Base-by-base conservation (phyloP, 2,113 vertebrate species). In the Morphnarchus princeps region DNA sequence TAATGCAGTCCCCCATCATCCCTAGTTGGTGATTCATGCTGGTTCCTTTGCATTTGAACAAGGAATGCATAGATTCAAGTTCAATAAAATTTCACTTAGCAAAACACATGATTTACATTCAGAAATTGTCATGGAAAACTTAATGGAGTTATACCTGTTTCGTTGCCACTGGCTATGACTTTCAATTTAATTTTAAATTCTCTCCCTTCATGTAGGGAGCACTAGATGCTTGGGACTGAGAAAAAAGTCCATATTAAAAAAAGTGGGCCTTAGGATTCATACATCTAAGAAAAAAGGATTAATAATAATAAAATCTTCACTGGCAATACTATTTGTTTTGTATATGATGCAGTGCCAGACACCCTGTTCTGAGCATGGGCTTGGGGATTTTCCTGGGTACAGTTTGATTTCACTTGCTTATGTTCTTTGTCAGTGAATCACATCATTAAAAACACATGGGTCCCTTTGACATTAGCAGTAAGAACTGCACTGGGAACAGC, bases 371-470 rank as follows among this genome's bases (percentile, higher is more conserved):
- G 34, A 57, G 43, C 7, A 29, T 5, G 8, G 29, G 2, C 6
- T 63, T 40, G 25, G 13, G 43, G 11, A 49, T 86, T 92, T 82
- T 83, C 19, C 74, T 61, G 19, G 8, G 10, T 63, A 21, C 3
- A 45, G 21, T 58, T 80, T 4, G 4, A 61, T 85, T 88, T 85
- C 45, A 49, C 31, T 74, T 72, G 9, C 8, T 49, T 85, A 16
- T 58, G 17, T 54, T 76, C 14, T 58, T 88, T 87, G 11, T 52
- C 4, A 32, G 25, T 32, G 17, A 65, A 62, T 42, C 7, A 11
- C 0, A 0, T 47, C 0, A 0, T 47, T 31, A 59, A 67, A 86
- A 91, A 49, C 21, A 7, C 10, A 24, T 14, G 9, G 7, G 3
- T 61, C 15, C 70, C 36, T 69, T 90, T 80, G 29, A 69, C 34